phyloP scores from a whole-genome alignment of 1,140 invertebrate species.

The Pogonomyrmex barbatus region DNA sequence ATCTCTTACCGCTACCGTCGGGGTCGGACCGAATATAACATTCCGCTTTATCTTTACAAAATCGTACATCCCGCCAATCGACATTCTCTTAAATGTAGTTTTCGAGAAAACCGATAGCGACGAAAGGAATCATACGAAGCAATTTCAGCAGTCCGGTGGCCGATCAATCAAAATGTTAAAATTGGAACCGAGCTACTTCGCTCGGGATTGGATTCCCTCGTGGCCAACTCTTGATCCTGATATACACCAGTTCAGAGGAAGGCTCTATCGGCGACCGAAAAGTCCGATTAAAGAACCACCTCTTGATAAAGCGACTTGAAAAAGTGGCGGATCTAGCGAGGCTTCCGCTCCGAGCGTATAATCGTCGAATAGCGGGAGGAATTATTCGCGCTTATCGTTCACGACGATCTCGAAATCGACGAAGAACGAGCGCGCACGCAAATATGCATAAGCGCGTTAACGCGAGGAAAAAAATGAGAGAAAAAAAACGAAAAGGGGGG shows the following conservation, averaged over 20 bases:
- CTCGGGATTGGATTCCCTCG: slow-evolving; percentile 51
- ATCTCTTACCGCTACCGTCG: slow-evolving; percentile 10
- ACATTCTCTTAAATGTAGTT: slow-evolving; percentile 58
- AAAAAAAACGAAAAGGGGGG: background rate
- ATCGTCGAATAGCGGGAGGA: slow-evolving; percentile 13
- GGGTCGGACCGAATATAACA: background rate
- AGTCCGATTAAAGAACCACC: slow-evolving; percentile 62
- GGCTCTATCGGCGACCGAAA: slow-evolving; percentile 62
- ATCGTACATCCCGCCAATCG: slow-evolving; percentile 49
- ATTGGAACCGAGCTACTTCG: slow-evolving; percentile 57
- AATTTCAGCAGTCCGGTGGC: slow-evolving; percentile 56
- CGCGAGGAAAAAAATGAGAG: background rate
- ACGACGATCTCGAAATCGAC: slow-evolving; percentile 23
- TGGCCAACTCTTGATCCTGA: slow-evolving; percentile 57
- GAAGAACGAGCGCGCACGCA: slow-evolving; percentile 3
- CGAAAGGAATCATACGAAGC: slow-evolving; percentile 60
- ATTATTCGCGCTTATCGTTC: slow-evolving; percentile 39
- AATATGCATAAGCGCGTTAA: slow-evolving; percentile 15
- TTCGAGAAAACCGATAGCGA: slow-evolving; percentile 63
- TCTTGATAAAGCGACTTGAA: slow-evolving; percentile 48
- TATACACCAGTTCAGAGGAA: slow-evolving; percentile 49
- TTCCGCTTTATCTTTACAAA: slow-evolving; percentile 29
- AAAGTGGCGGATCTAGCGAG: slow-evolving; percentile 43
- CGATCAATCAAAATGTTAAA: slow-evolving; percentile 62
- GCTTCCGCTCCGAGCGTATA: slow-evolving; percentile 39